These are phyloP conservation scores for Drosophila lowei DNA, from an alignment of 1,140 invertebrate genomes.

Conservation along the genomic window DNA sequence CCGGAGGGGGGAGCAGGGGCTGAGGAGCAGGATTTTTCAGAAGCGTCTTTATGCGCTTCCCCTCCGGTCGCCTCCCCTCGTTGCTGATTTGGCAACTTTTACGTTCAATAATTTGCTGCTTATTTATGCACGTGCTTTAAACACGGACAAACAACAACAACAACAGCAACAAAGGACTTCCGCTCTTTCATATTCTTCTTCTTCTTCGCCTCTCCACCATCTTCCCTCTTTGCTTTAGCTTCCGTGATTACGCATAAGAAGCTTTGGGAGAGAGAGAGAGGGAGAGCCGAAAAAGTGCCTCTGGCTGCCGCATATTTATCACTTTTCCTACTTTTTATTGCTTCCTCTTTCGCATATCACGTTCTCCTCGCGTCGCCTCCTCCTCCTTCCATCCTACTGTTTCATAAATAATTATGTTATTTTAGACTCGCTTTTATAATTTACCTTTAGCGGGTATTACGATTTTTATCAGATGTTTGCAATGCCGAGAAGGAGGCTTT, in stretches of 20 bases:
- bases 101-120: slow-evolving; percentile 72
- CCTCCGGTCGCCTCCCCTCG: slow-evolving; percentile 9
- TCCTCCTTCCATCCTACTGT: neutral
- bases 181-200: slow-evolving; percentile 29
- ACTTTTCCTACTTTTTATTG: slow-evolving; percentile 55
- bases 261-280: neutral
- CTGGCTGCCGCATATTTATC: slow-evolving; percentile 46
- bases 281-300: neutral
- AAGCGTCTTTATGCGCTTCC: neutral
- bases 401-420: slow-evolving; percentile 80
- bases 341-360: slow-evolving; percentile 56
- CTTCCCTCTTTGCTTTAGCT: slow-evolving; percentile 21
- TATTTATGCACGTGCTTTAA: slow-evolving; percentile 65
- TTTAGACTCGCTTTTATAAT: slow-evolving; percentile 44
- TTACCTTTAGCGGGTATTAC: too few relatives aligned
- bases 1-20: too few relatives aligned
- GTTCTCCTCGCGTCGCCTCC: slow-evolving; percentile 5
- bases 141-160: slow-evolving; percentile 27
- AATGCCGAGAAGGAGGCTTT: too few relatives aligned
- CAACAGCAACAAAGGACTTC: slow-evolving; percentile 61
- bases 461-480: too few relatives aligned
- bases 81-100: slow-evolving; percentile 67
- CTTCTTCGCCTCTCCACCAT: slow-evolving; percentile 10
- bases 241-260: slow-evolving; percentile 33
- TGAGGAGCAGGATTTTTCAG: too few relatives aligned